Conservation (phyloP, 1,140 invertebrate species). For the Oryzaephilus surinamensis region DNA sequence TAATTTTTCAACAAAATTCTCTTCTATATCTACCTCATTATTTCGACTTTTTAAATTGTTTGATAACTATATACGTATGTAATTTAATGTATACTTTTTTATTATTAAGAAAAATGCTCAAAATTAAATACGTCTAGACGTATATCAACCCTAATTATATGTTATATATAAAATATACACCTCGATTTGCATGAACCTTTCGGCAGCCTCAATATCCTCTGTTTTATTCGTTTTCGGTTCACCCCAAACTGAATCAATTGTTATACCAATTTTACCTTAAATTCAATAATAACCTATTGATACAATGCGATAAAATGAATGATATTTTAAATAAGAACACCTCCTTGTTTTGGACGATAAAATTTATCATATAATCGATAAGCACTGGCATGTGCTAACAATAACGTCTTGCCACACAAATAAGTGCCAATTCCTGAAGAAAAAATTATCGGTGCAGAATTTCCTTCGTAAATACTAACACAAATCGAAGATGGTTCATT, state of each 20-base stretch:
- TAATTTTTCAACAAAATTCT: no score
- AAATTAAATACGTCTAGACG: no score
- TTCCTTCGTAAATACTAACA: no score
- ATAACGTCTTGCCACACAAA: slow-evolving; percentile 20
- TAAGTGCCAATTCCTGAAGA: slow-evolving; percentile 8
- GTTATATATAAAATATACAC: slow-evolving; percentile 35
- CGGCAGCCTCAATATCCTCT: slow-evolving; percentile 38
- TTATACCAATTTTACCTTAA: slow-evolving; percentile 39
- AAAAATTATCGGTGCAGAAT: neutral
- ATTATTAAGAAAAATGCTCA: no score
- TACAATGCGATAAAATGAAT: no score
- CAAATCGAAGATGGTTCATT: slow-evolving; percentile 41
- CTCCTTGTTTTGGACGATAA: slow-evolving; percentile 18
- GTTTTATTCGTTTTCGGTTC: slow-evolving; percentile 34
- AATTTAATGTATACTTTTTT: no score
- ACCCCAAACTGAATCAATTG: slow-evolving; percentile 35
- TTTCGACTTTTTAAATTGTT: no score
- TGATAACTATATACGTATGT: no score
- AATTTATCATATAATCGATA: slow-evolving; percentile 23
- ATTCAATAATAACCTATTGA: no score
- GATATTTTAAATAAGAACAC: no score
- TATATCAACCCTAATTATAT: no score
- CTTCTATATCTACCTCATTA: no score
- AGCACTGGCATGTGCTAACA: slow-evolving; percentile 22
- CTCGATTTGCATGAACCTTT: slow-evolving; percentile 37